Evolutionary conservation across 1,140 invertebrate species (phyloP), one percentile per base, ranked within the genome.

Genomic region (Caenorhabditis latens): DNA sequence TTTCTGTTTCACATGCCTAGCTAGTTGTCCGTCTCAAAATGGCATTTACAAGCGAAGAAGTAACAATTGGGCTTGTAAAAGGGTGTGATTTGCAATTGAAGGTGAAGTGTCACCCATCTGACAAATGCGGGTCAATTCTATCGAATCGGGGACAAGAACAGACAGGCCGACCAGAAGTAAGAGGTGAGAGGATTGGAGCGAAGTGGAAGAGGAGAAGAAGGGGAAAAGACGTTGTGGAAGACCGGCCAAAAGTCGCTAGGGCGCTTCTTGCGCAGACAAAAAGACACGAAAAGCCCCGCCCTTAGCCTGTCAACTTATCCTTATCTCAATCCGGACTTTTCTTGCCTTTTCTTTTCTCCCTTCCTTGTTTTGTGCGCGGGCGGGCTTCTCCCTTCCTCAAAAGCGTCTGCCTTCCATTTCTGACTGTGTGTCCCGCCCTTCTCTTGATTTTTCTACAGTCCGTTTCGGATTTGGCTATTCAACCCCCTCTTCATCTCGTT

Each of bases 11-110:
- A 19, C 65, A 71, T 32, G n/a, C 19, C 24, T 11, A 63, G 9
- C 61, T 11, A 58, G 21, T 79, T 79, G 40, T 13, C 21, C 24
- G 11, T 46, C 67, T 48, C 71, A 50, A 50, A 50, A 79, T 79
- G 71, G 71, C 71, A 79, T 24, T 7, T 40, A 67, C 32, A 40
- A 40, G 63, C 24, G 63, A 21, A 67, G 13, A 79, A 50, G 71
- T 79, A 79, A 79, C 71, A 79, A 79, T 79, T 79, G n/a, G 71
- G 71, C 71, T 79, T 79, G 71, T 79, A 79, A 79, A 79, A 79
- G 71, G 71, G 71, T 79, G 71, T 79, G 71, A 79, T 79, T 79
- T 79, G 71, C 71, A 79, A 71, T 79, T 79, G 71, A 79, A 79
- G 71, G 71, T 79, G 71, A 79, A 79, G 71, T 79, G 71, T 79